Evolutionary conservation across 2,888 invertebrate species (phyloP).

Genomic region (Ichneumoninae sp.): DNA sequence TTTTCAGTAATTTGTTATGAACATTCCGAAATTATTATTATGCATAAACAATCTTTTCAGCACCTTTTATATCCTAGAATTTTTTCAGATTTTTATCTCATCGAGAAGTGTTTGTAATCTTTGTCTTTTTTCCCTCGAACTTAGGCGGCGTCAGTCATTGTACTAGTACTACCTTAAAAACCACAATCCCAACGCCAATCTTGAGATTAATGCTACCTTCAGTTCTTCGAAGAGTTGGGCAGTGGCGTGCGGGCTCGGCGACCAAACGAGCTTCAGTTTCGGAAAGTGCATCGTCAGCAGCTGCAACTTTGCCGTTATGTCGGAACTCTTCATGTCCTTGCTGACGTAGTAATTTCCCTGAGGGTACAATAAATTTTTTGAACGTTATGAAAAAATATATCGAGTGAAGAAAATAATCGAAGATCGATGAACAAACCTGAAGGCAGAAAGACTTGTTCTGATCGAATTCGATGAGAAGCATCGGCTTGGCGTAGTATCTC

Average conservation of each 20-base stretch:
- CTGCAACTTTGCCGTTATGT: conserved; percentile 94
- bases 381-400: neutral
- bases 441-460: conserved; percentile 96
- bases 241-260: conserved; percentile 97
- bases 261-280: conserved; percentile 96
- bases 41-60: too few species aligned
- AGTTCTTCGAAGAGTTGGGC: conserved; percentile 98
- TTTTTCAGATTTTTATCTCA: too few species aligned
- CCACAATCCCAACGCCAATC: neutral
- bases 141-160: too few species aligned
- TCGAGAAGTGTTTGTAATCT: too few species aligned
- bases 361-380: conserved; percentile 71
- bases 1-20: too few species aligned
- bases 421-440: conserved; percentile 86
- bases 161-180: too few species aligned
- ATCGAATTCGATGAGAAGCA: conserved; percentile 98
- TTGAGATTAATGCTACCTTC: conserved; percentile 87
- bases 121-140: too few species aligned
- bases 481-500: conserved; percentile 93
- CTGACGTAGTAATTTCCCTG: conserved; percentile 93
- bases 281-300: conserved; percentile 98
- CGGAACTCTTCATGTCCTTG: conserved; percentile 90
- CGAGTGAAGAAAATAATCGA: neutral
- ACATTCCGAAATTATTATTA: too few species aligned
- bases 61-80: too few species aligned